phyloP scores from a whole-genome alignment of 2,113 vertebrate species.

The Rhegmatorhina hoffmannsi region DNA sequence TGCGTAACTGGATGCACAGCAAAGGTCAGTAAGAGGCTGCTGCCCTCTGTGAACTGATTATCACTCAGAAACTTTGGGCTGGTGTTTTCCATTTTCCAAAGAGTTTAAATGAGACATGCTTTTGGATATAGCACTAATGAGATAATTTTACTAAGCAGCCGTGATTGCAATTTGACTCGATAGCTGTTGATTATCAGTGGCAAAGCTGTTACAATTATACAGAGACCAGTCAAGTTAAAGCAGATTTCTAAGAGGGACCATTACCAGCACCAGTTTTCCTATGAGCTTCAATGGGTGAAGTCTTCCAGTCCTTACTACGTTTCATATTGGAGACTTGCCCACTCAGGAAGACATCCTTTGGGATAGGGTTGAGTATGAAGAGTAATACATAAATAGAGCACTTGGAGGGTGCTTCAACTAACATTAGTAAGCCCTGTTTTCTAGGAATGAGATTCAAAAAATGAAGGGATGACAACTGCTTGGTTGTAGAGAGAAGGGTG shows the following conservation, averaged over 20 bases:
- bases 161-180: not conserved
- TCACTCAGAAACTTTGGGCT: fast-evolving
- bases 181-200: not conserved
- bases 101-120: not conserved
- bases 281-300: not conserved
- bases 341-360: not conserved
- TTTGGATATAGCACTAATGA: fast-evolving
- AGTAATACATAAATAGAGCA: not conserved
- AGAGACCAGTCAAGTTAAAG: not conserved
- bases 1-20: not conserved
- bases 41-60: not conserved
- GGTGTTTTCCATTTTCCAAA: not conserved
- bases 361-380: not conserved
- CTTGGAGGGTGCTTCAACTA: not conserved
- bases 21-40: not conserved
- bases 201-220: not conserved
- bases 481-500: not conserved
- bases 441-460: not conserved
- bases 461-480: not conserved
- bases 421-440: not conserved
- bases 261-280: not conserved
- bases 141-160: not conserved
- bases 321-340: not conserved
- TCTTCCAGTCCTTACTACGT: not conserved
- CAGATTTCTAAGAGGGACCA: not conserved